Base-by-base conservation (phyloP, 2,113 vertebrate genomes). In the Pleuronectes platessa region DNA sequence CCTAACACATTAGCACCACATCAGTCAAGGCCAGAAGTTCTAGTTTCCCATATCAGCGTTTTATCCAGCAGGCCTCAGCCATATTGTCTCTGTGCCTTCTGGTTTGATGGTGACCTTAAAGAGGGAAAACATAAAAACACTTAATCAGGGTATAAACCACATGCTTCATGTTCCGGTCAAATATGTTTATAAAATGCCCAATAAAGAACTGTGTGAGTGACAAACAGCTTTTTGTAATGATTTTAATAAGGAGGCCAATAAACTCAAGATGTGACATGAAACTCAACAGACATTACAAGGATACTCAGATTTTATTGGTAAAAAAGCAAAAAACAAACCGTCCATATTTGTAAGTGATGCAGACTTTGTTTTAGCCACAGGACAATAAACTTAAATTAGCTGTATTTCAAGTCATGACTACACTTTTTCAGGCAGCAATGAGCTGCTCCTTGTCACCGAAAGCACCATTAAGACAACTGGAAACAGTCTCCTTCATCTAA, bases 1-100 rank as follows among this genome's bases (percentile, higher is more conserved):
- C 87, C 93, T 83, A 89, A 92, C 88, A 89, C 88, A 75, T 81
- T 82, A 82, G 76, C 18, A 51, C 35, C 81, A 76, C 83, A 78
- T 68, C 78, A 69, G 86, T 68, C 76, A 35, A 81, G 86, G 81
- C 81, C 69, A 75, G 54, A 79, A 84, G 63, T 84, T 86, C 60
- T 74, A 54, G 21, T 87, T 86, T 85, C 64, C 54, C 77, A 85
- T 68, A 90, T 91, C 83, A 90, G 83, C 79, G 26, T 78, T 89
- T 88, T 74, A 63, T 62, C 45, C 75, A 23, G 3, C 55, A 71
- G 71, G 54, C 60, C 42, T 81, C 62, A 55, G 7, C 62, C 68
- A 18, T 51, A 65, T 31, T 58, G 69, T 83, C 59, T 58, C 49
- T 35, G 62, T 76, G 74, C 59, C 63, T 79, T 76, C 75, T 53